Conservation (phyloP, 2,888 invertebrate genomes). For the Molanna angustata region DNA sequence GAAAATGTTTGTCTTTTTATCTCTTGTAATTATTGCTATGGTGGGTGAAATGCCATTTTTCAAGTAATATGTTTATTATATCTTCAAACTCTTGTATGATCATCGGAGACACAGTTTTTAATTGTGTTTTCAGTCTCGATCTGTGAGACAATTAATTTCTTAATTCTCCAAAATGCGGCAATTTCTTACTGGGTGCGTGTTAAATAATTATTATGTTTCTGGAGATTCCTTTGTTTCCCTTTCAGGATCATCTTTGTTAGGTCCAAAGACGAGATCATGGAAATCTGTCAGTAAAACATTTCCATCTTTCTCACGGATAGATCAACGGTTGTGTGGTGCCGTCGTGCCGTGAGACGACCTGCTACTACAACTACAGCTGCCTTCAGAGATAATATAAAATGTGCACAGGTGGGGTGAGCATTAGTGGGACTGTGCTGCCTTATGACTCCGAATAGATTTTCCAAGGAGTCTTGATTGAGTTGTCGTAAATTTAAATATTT, state of each 20-base stretch:
- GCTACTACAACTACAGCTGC: background rate
- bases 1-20: too few relatives aligned
- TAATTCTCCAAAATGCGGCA: too few relatives aligned
- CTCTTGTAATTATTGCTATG: too few relatives aligned
- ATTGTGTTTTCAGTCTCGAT: too few relatives aligned
- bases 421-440: conserved; percentile 1
- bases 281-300: background rate
- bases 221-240: too few relatives aligned
- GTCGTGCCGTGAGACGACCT: background rate
- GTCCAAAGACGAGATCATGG: background rate
- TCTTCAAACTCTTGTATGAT: too few relatives aligned
- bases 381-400: background rate
- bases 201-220: too few relatives aligned
- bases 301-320: background rate
- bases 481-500: background rate
- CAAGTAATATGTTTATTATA: too few relatives aligned
- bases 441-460: conserved; percentile 2
- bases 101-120: too few relatives aligned
- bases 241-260: background rate
- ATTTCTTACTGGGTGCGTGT: too few relatives aligned
- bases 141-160: too few relatives aligned
- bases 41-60: too few relatives aligned
- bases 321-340: background rate
- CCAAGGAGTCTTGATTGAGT: background rate
- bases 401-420: background rate